These are phyloP conservation scores for Drosophila baimaii DNA, from an alignment of 1,140 invertebrate genomes.

Conservation along the genomic window DNA sequence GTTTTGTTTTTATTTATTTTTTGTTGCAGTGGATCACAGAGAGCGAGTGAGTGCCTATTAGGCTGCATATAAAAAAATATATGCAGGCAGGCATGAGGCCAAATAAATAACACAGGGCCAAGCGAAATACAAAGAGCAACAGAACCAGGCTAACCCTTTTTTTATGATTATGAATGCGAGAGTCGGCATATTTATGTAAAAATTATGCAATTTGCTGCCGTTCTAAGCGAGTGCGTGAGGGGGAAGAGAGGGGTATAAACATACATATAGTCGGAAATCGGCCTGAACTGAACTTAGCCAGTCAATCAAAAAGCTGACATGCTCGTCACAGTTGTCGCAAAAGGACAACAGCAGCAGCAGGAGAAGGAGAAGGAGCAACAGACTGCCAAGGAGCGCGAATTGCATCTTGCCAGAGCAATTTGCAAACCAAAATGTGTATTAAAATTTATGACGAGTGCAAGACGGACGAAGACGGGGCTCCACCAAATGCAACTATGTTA, in stretches of 20 bases:
- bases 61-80: slow-evolving; percentile 77
- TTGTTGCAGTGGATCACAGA: slow-evolving; percentile 19
- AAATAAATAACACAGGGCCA: slow-evolving; percentile 77
- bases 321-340: slow-evolving; percentile 78
- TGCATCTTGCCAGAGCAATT: slow-evolving; percentile 77
- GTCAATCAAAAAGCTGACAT: slow-evolving; percentile 79
- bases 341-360: slow-evolving; percentile 55
- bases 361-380: slow-evolving; percentile 5
- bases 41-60: slow-evolving; percentile 82
- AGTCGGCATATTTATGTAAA: slow-evolving; percentile 83
- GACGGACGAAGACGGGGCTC: slow-evolving; percentile 12
- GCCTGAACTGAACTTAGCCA: slow-evolving; percentile 77
- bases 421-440: slow-evolving; percentile 82
- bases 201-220: slow-evolving; percentile 83
- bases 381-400: slow-evolving; percentile 57
- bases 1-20: slow-evolving; percentile 5
- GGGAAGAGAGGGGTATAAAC: neutral
- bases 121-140: slow-evolving; percentile 39
- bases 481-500: slow-evolving; percentile 50
- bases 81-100: slow-evolving; percentile 56
- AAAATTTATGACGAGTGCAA: slow-evolving; percentile 81
- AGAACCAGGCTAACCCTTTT: slow-evolving; percentile 70
- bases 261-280: slow-evolving; percentile 50
- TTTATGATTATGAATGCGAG: slow-evolving; percentile 82
- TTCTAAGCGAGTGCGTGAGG: slow-evolving; percentile 49